These are phyloP conservation scores for Condylura cristata DNA, from an alignment of 2,113 vertebrate species.

Conservation along the genomic window DNA sequence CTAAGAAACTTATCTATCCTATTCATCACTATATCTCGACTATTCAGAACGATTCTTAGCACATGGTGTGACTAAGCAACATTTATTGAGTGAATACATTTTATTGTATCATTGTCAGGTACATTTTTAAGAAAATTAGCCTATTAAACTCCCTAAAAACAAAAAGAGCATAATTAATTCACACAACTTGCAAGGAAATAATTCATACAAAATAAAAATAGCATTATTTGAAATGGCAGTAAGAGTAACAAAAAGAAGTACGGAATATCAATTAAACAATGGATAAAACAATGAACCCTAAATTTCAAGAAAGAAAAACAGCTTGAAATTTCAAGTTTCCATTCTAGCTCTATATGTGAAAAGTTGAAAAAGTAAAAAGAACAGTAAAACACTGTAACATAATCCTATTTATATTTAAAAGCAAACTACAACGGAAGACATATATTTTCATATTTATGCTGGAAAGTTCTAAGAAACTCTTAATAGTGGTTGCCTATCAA, in stretches of 20 bases:
- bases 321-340: not conserved
- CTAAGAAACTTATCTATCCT: not conserved
- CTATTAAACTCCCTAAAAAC: constrained; percentile 9
- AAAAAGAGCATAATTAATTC: not conserved
- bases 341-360: not conserved
- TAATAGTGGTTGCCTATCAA: not conserved
- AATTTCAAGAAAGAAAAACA: not conserved
- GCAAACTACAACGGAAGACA: not conserved
- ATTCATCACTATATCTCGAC: not conserved
- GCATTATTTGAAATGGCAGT: not conserved
- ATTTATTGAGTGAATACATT: not conserved
- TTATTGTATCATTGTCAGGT: not conserved
- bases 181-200: constrained; percentile 2
- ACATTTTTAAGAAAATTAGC: constrained; percentile 21
- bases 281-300: not conserved
- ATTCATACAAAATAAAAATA: not conserved
- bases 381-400: not conserved
- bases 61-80: not conserved
- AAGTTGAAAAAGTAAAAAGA: constrained; percentile 7
- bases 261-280: not conserved
- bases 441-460: not conserved
- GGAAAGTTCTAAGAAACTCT: not conserved
- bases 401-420: constrained; percentile 2
- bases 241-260: not conserved
- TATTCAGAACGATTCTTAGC: not conserved